Evolutionary conservation across 2,113 vertebrate genomes (phyloP).

Genomic region (Strix aluco): DNA sequence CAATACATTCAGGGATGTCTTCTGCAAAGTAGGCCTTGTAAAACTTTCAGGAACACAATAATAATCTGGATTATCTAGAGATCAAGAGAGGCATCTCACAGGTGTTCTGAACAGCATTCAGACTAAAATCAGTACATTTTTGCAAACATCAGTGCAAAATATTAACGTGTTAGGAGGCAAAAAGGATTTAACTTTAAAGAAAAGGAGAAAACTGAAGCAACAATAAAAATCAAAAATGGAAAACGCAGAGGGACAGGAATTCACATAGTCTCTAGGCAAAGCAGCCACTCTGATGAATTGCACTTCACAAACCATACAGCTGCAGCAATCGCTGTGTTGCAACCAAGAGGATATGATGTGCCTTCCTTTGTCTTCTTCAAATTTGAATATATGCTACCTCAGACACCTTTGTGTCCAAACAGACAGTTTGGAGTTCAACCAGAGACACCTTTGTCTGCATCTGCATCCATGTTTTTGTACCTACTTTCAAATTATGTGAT

Average conservation of each 20-base stretch:
- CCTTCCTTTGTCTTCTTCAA: neutral
- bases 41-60: neutral
- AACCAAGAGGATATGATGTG: neutral
- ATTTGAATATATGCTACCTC: neutral
- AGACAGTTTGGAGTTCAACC: neutral
- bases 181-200: neutral
- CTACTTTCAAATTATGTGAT: neutral
- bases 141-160: neutral
- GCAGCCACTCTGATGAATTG: neutral
- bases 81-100: neutral
- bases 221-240: neutral
- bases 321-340: rapidly evolving
- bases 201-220: neutral
- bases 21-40: neutral
- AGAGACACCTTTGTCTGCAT: neutral
- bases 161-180: neutral
- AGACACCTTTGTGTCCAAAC: neutral
- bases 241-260: neutral
- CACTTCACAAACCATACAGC: neutral
- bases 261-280: neutral
- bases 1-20: neutral
- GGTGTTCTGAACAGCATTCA: neutral
- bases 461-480: rapidly evolving
- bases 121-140: neutral
- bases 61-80: neutral